Evolutionary conservation across 53 echinoderm and acorn worm species (phyloP).

Genomic region (Glandiceps talaboti): DNA sequence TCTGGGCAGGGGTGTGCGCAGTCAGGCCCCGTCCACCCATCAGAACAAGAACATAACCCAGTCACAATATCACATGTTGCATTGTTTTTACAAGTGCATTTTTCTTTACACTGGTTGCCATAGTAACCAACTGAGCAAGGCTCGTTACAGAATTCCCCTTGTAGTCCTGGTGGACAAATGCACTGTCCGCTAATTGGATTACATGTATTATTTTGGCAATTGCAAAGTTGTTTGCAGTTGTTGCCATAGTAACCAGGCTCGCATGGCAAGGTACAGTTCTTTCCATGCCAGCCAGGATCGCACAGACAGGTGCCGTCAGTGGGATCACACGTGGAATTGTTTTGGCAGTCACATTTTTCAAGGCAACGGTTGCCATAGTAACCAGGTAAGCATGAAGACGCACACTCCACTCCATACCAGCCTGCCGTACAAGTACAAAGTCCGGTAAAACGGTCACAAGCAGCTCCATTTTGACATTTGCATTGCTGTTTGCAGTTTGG

Average conservation of each 20-base stretch:
- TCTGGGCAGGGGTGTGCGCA: conserved; percentile 17
- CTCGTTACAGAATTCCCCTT: conserved; percentile 13
- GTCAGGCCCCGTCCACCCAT: conserved; percentile 12
- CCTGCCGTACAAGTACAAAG: not conserved
- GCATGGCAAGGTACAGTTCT: conserved; percentile 24
- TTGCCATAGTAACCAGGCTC: conserved; percentile 39
- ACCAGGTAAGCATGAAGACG: conserved; percentile 50
- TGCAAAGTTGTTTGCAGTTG: conserved; percentile 35
- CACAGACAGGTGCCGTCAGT: conserved; percentile 25
- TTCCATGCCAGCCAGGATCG: conserved; percentile 33
- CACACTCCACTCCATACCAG: too few relatives aligned
- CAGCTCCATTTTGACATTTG: not conserved
- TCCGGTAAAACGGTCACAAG: not conserved
- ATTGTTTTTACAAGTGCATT: conserved; percentile 17
- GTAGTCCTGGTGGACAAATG: conserved; percentile 51
- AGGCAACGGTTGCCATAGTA: conserved; percentile 21
- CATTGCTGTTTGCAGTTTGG: conserved; percentile 8
- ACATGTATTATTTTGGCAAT: conserved; percentile 53
- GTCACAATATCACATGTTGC: conserved; percentile 24
- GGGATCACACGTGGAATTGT: not conserved
- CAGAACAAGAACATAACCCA: conserved; percentile 20
- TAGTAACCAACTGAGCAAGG: not conserved
- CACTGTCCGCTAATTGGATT: conserved; percentile 53
- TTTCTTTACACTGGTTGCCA: not conserved
- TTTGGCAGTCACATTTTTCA: conserved; percentile 17